A percentile compares a stretch with the other conserved stretches of the same genome.
Conservation (phyloP, 2,888 invertebrate species). For the Drosophila koepferae region DNA sequence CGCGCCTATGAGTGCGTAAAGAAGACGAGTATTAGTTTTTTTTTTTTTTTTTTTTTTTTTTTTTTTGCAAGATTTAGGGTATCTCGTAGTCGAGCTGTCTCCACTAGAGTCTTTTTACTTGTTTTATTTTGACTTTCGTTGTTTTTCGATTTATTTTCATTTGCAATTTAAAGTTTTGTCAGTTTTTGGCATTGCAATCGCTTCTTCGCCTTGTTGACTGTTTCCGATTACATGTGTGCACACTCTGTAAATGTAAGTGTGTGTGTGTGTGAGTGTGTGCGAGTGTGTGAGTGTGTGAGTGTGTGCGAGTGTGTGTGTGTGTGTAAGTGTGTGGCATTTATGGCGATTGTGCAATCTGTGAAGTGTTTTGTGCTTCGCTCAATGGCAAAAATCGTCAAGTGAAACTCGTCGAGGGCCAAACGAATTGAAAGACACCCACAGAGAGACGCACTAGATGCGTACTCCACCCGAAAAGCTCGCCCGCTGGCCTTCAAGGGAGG, state of each 20-base stretch:
- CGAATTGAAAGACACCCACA: constrained; percentile 46
- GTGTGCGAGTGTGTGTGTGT: constrained; percentile 1
- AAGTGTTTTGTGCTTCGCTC: constrained; percentile 45
- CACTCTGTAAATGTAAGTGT: neutral
- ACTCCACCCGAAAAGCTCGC: constrained; percentile 13
- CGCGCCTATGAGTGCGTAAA: too few species aligned
- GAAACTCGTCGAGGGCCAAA: constrained; percentile 46
- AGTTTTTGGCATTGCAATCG: constrained; percentile 47
- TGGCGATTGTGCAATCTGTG: constrained; percentile 50
- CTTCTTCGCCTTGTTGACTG: constrained; percentile 44
- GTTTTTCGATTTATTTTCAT: constrained; percentile 24
- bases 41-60: too few species aligned
- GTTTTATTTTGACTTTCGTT: constrained; percentile 25
- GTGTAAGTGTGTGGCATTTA: constrained; percentile 27
- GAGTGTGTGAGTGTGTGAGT: neutral
- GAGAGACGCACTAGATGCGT: neutral
- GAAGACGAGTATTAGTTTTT: too few species aligned
- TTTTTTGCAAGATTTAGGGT: too few species aligned
- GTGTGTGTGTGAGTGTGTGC: neutral
- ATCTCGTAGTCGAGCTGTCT: too few species aligned
- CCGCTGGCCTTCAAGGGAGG: constrained; percentile 25
- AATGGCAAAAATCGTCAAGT: constrained; percentile 55
- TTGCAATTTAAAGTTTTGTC: constrained; percentile 29
- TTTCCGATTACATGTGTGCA: constrained; percentile 43
- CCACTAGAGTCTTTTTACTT: too few species aligned